phyloP scores from a whole-genome alignment of 1,140 invertebrate genomes.

The Lepidurus couesii region DNA sequence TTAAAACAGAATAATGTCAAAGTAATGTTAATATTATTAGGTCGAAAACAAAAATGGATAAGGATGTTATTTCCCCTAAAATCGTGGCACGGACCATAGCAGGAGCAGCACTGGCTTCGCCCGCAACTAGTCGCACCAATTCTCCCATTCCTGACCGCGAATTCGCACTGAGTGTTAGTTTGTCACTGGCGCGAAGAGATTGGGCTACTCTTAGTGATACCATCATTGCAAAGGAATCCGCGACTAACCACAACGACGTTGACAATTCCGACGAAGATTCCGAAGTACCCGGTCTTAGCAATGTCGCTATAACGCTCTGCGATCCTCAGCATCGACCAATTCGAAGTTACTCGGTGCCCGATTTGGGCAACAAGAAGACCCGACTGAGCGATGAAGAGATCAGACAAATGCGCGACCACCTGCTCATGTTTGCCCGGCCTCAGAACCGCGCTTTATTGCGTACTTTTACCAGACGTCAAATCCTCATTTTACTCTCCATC shows the following conservation, averaged over 20 bases:
- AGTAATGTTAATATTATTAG: background rate
- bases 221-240: background rate
- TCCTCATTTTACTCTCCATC: conserved; percentile 23
- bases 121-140: background rate
- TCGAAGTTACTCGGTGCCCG: conserved; percentile 23
- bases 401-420: conserved; percentile 22
- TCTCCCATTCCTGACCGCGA: background rate
- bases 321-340: conserved; percentile 9
- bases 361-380: conserved; percentile 25
- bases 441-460: conserved; percentile 16
- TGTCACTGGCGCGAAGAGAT: background rate
- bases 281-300: background rate
- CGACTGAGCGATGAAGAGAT: conserved; percentile 29
- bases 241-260: background rate
- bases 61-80: background rate
- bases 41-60: background rate
- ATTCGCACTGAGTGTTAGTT: background rate
- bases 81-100: background rate
- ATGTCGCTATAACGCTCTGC: background rate
- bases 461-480: conserved; percentile 9
- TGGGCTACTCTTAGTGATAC: background rate
- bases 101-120: background rate
- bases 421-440: conserved; percentile 28
- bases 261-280: background rate
- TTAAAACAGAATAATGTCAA: background rate